phyloP scores from a whole-genome alignment of 1,140 invertebrate genomes.

The Sitobion miscanthi region DNA sequence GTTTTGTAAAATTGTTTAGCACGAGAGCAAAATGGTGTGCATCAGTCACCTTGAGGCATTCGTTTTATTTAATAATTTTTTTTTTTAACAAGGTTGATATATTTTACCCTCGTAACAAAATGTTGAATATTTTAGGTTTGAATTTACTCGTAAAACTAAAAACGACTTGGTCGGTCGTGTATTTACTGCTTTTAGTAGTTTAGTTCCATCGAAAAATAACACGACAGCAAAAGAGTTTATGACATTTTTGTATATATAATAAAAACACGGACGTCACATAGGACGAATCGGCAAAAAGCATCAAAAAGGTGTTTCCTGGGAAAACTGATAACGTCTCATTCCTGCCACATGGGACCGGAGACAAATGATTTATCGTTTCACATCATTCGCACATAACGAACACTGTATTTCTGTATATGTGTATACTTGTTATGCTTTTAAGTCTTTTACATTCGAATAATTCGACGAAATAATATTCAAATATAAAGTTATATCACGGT shows the following conservation, averaged over 20 bases:
- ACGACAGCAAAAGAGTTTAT: background rate
- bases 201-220: background rate
- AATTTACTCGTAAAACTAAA: slow-evolving; percentile 1
- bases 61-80: background rate
- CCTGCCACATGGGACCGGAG: background rate
- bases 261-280: background rate
- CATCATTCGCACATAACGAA: too few relatives aligned
- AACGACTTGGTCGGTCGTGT: background rate
- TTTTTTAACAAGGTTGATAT: background rate
- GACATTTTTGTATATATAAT: background rate
- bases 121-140: background rate
- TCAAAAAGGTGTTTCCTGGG: background rate
- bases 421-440: background rate
- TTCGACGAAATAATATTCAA: background rate
- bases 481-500: background rate
- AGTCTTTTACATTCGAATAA: background rate
- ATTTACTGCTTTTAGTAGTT: background rate
- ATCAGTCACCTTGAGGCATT: too few relatives aligned
- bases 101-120: background rate
- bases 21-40: background rate
- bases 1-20: background rate
- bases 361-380: slow-evolving; percentile 35
- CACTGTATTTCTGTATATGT: background rate
- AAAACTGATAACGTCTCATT: background rate
- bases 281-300: background rate